Evolutionary conservation across 2,888 invertebrate species (phyloP), one percentile per base, ranked within the genome.

Genomic region (Sesia bembeciformis): DNA sequence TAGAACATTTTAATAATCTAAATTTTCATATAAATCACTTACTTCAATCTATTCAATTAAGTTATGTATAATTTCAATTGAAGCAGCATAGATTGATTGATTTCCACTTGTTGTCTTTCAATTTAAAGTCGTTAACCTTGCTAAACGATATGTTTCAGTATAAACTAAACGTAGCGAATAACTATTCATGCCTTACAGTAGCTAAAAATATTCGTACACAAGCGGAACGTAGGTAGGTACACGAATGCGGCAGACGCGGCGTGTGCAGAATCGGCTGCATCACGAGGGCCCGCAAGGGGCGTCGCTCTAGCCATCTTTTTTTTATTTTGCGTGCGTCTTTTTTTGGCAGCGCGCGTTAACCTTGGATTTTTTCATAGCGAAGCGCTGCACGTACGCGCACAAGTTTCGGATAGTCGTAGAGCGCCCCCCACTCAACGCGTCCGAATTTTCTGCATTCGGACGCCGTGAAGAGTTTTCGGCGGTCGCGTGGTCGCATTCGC

Each of bases 291-390:
- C 81, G 74, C 74, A 73, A 76, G 56, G 84, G 82, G 76, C 86
- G 79, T 76, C 81, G 76, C 76, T 83, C 84, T 84, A 81, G 82
- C 84, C 81, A 78, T 84, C 84, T 82, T 86, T 84, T 84, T 71
- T 86, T 81, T 78, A 84, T 86, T 85, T 84, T 82, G 88, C 83
- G 85, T 85, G 85, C 84, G 88, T 88, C 89, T 89, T 89, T 88
- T 89, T 89, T 89, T 86, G 89, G 88, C 88, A 87, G 76, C 87
- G 86, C 84, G 84, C 79, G 82, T 81, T 88, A 87, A 87, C 88
- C 89, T 89, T 89, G 89, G 83, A 81, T 82, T 88, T 89, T 84
- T 84, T 84, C 86, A 86, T 85, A 86, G 84, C 82, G 79, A 83
- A 84, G 85, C 86, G 85, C 72, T 84, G 89, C 88, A 88, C 86